Conservation (phyloP, 2,113 vertebrate genomes). For the Phalacrocorax brasilianus region DNA sequence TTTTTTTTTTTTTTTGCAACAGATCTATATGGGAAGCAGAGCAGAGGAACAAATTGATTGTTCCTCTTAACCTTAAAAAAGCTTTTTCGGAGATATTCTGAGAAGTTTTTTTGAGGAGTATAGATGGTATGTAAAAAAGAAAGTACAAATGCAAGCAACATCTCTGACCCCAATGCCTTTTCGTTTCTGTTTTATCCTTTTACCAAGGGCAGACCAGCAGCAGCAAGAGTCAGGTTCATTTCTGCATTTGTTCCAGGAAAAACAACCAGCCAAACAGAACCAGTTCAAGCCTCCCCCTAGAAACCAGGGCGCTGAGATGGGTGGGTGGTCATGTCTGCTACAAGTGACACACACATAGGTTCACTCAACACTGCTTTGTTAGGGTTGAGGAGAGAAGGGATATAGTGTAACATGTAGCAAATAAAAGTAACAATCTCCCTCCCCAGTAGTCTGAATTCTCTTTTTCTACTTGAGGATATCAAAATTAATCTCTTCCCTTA, state of each 20-base stretch:
- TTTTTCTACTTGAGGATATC: background rate
- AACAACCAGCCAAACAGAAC: background rate
- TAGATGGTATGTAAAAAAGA: background rate
- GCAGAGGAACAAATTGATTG: background rate
- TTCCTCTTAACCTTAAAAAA: background rate
- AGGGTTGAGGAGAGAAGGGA: background rate
- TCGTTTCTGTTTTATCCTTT: background rate
- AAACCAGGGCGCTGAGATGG: background rate
- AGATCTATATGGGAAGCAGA: background rate
- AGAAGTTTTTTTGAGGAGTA: background rate
- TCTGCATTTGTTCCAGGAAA: background rate
- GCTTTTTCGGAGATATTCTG: background rate
- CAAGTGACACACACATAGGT: background rate
- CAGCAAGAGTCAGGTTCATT: background rate
- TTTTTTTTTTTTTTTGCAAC: background rate
- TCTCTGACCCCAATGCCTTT: background rate
- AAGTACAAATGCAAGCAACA: background rate
- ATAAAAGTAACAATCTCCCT: background rate
- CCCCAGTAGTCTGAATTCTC: background rate
- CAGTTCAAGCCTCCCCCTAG: background rate
- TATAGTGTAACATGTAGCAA: background rate
- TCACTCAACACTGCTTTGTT: background rate
- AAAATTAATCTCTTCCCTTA: background rate
- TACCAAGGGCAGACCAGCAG: background rate
- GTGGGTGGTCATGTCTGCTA: background rate